Evolutionary conservation across 1,140 invertebrate genomes (phyloP).

Genomic region (Drosophila parvula): DNA sequence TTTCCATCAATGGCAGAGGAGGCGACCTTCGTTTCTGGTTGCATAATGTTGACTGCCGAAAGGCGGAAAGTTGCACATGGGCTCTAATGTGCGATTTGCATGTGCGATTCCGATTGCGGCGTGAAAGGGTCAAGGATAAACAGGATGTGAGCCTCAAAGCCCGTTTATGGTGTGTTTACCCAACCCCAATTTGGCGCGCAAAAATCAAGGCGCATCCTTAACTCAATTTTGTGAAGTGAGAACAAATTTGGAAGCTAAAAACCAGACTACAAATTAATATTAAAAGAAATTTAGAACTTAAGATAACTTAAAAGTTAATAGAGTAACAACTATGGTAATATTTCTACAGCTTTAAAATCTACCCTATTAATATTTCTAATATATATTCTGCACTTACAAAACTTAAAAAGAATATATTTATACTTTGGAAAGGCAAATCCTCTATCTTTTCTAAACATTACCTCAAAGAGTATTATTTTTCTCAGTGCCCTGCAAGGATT

Average conservation of each 20-base stretch:
- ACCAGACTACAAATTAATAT: neutral
- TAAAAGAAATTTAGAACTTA: too few species aligned
- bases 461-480: neutral
- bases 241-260: neutral
- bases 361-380: too few species aligned
- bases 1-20: conserved; percentile 28
- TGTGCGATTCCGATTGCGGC: conserved; percentile 55
- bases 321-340: neutral
- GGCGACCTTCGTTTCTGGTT: conserved; percentile 53
- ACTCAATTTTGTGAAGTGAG: neutral
- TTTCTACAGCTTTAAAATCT: too few species aligned
- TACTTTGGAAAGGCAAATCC: neutral
- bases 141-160: conserved; percentile 43
- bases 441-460: neutral
- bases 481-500: neutral
- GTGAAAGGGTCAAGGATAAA: conserved; percentile 66
- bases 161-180: conserved; percentile 56
- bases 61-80: conserved; percentile 49
- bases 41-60: conserved; percentile 58
- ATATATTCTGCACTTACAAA: neutral
- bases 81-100: conserved; percentile 75
- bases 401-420: too few species aligned
- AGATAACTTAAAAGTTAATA: too few species aligned
- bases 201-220: conserved; percentile 55
- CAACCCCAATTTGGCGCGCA: conserved; percentile 68